Base-by-base conservation (phyloP, 2,797 vertebrate genomes). In the Nyctibius grandis region DNA sequence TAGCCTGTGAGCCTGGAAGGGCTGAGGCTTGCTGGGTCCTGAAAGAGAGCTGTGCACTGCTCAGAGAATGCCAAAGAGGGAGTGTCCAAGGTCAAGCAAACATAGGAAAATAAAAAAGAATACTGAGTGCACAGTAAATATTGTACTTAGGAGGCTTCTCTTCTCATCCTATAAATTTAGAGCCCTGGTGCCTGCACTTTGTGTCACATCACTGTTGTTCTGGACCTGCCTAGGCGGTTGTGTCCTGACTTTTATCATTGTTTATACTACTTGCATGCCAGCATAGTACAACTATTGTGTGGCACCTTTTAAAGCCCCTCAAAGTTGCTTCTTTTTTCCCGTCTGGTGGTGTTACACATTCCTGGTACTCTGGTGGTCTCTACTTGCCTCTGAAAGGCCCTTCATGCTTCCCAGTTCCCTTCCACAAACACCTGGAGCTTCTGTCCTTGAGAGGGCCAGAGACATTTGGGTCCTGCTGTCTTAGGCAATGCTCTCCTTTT, bases 91-190 rank as follows among this genome's bases (percentile, higher is more conserved):
- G 96, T 93, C 96, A 81, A 88, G 36, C 59, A 95, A 90, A 91
- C 38, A 6, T 9, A 51, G 29, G 54, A 76, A 88, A 92, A 90
- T 84, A 76, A 86, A 92, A 75, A 92, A 95, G 89, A 95, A 94
- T 95, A 84, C 61, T 79, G 96, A 95, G 80, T 9, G 91, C 92
- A 89, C 87, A 86, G 91, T 96, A 96, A 97, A 97, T 95, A 94
- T 76, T 95, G 73, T 67, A 42, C 65, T 92, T 88, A 28, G 63
- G 87, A 93, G 63, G 63, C 54, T 95, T 96, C 65, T 84, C 28
- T 85, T 95, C 70, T 96, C 73, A 81, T 94, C 47, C 54, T 51
- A 4, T 81, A 47, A 81, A 96, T 96, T 95, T 94, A 96, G 22
- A 44, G 69, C 44, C 76, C 79, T 13, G 1, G 29, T 68, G 48